phyloP scores from a whole-genome alignment of 2,797 vertebrate species.

The Hemibagrus guttatus region DNA sequence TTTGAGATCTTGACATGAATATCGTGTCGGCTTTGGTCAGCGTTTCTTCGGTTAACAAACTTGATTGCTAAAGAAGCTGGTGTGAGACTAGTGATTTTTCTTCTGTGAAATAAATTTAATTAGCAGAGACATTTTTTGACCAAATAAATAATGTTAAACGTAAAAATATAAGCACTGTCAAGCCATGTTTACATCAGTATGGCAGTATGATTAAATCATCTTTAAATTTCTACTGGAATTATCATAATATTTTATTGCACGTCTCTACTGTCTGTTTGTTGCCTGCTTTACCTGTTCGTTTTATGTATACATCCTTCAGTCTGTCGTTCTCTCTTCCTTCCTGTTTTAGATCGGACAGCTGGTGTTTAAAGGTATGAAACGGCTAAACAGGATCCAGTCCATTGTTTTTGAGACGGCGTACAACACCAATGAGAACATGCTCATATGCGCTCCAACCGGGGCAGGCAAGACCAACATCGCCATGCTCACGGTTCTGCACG shows the following conservation, averaged over 20 bases:
- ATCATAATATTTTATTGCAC: background rate
- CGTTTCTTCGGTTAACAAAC: background rate
- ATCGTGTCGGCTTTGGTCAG: background rate
- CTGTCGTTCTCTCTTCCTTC: background rate
- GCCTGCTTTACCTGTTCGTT: background rate
- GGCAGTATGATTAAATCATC: background rate
- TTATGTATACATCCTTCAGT: background rate
- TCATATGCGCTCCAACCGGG: constrained; percentile 95
- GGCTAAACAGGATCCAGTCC: constrained; percentile 94
- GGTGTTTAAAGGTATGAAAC: constrained; percentile 93
- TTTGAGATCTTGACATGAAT: background rate
- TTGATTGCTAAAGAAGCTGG: background rate
- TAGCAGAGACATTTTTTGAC: too few relatives aligned
- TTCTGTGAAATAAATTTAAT: background rate
- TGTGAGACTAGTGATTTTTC: background rate
- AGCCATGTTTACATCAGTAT: background rate
- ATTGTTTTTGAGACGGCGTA: constrained; percentile 97
- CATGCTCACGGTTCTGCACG: constrained; percentile 93
- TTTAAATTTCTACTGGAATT: background rate
- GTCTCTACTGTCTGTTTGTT: background rate
- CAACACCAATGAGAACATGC: constrained; percentile 97
- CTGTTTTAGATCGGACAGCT: constrained; percentile 87
- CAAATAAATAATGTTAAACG: background rate
- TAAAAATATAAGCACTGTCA: background rate
- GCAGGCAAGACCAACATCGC: constrained; percentile 99